Percentiles rank a stretch among this genome's conserved stretches.
Evolutionary conservation across 2,888 invertebrate species (phyloP).

Genomic region (Dicranocentrus wangi): DNA sequence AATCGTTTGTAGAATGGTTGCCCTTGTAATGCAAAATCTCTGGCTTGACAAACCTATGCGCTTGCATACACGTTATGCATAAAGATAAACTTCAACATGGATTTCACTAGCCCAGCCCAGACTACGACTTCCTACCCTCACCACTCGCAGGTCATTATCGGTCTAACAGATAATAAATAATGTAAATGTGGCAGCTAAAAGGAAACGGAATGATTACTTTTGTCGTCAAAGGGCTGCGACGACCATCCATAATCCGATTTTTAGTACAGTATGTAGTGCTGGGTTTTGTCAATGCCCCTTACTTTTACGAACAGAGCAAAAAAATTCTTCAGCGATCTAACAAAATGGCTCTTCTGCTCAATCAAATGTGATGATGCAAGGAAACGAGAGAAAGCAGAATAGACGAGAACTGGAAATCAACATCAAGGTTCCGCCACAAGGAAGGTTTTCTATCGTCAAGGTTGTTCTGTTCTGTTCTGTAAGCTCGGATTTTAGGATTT

Average conservation of each 20-base stretch:
- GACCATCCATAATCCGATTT: too few relatives aligned
- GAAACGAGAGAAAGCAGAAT: constrained; percentile 18
- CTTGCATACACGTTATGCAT: too few relatives aligned
- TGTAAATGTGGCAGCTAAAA: constrained; percentile 54
- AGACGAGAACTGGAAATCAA: constrained; percentile 9
- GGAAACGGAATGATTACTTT: constrained; percentile 49
- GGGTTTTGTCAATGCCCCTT: too few relatives aligned
- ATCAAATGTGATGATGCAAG: constrained; percentile 52
- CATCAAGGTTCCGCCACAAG: background rate
- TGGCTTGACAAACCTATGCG: too few relatives aligned
- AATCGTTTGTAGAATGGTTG: too few relatives aligned
- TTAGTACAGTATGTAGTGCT: too few relatives aligned
- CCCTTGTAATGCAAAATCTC: too few relatives aligned
- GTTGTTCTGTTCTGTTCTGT: background rate
- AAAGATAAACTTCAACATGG: too few relatives aligned
- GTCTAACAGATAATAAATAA: constrained; percentile 58
- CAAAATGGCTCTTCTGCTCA: constrained; percentile 48
- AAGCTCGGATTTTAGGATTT: constrained; percentile 49
- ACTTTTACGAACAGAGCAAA: too few relatives aligned
- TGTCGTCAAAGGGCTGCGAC: constrained; percentile 15
- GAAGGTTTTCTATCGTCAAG: background rate
- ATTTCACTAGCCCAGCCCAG: too few relatives aligned
- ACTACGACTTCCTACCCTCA: background rate
- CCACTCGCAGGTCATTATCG: constrained; percentile 20
- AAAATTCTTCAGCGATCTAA: too few relatives aligned